phyloP scores from a whole-genome alignment of 2,113 vertebrate genomes.

The Meleagris gallopavo region DNA sequence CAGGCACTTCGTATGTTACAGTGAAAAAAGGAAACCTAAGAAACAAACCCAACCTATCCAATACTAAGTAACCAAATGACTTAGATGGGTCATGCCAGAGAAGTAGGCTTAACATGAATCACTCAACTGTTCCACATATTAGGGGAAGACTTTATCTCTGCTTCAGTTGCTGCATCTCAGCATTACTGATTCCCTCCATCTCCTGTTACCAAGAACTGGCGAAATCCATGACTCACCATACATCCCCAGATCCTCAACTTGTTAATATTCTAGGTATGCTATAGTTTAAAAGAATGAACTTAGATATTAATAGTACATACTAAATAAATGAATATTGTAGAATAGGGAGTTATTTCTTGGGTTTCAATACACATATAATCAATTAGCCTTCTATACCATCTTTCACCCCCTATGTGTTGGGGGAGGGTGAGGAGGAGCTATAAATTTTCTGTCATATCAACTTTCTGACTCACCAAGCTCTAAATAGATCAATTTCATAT shows the following conservation, averaged over 20 bases:
- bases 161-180: background rate
- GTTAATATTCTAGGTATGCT: background rate
- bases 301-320: background rate
- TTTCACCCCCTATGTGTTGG: background rate
- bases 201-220: background rate
- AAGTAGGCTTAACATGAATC: background rate
- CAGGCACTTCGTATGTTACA: background rate
- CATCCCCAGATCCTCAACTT: background rate
- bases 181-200: background rate
- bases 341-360: background rate
- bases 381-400: background rate
- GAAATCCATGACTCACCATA: background rate
- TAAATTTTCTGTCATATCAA: background rate
- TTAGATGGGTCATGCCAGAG: background rate
- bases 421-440: accelerated
- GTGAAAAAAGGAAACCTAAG: background rate
- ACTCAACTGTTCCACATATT: background rate
- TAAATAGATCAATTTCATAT: background rate
- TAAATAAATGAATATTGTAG: background rate
- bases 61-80: background rate
- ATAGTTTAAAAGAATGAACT: background rate
- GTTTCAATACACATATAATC: background rate
- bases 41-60: background rate
- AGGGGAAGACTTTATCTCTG: background rate
- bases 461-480: background rate